Conservation (phyloP, 2,888 invertebrate genomes). For the Trilocha varians region DNA sequence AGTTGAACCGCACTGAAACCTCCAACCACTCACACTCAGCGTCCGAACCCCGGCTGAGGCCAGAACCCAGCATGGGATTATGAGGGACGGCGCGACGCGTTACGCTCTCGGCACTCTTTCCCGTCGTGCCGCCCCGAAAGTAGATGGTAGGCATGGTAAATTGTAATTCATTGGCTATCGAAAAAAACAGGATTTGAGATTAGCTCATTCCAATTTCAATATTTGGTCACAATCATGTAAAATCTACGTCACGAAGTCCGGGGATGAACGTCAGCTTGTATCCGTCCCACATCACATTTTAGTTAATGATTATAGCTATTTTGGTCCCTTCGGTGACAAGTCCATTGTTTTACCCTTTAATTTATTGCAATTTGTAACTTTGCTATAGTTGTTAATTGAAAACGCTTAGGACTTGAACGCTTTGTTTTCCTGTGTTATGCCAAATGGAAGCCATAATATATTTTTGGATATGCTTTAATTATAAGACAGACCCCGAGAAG, state of each 20-base stretch:
- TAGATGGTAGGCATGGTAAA: too few species aligned
- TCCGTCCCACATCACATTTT: constrained; percentile 19
- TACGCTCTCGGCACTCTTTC: too few species aligned
- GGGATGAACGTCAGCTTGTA: not conserved
- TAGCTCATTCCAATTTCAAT: not conserved
- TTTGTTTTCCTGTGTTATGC: constrained; percentile 6
- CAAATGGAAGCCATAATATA: too few species aligned
- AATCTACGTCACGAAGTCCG: not conserved
- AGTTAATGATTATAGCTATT: constrained; percentile 29
- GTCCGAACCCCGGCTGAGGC: too few species aligned
- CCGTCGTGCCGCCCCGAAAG: too few species aligned
- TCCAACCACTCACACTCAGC: too few species aligned
- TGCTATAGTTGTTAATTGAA: constrained; percentile 5
- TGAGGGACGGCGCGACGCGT: too few species aligned
- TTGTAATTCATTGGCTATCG: too few species aligned
- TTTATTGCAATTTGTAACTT: constrained; percentile 22
- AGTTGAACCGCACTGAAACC: too few species aligned
- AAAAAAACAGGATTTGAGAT: too few species aligned
- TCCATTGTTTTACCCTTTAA: constrained; percentile 22
- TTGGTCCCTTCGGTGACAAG: constrained; percentile 25
- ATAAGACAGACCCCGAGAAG: not conserved
- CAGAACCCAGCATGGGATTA: too few species aligned
- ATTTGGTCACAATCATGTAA: not conserved
- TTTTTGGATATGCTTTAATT: not conserved
- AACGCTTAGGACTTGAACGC: constrained; percentile 1